Evolutionary conservation across 2,113 vertebrate genomes (phyloP).

Genomic region (Tenebrosternarchus preto): DNA sequence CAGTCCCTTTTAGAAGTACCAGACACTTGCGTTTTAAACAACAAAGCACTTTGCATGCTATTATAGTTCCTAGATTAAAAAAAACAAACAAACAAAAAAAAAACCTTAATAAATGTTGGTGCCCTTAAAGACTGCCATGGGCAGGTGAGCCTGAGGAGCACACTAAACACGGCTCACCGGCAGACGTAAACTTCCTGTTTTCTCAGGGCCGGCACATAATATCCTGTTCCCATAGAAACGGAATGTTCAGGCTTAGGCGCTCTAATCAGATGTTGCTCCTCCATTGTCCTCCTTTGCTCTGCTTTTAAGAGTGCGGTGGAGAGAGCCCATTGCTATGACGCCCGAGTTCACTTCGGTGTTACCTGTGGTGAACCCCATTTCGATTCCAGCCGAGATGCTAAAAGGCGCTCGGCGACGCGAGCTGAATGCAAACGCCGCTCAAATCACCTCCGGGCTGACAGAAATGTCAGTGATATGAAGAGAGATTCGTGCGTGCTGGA

Average conservation of each 20-base stretch:
- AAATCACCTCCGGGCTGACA: slow-evolving; percentile 42
- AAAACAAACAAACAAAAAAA: too few relatives aligned
- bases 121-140: slow-evolving; percentile 27
- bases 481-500: slow-evolving; percentile 28
- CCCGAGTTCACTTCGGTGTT: slow-evolving; percentile 51
- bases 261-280: slow-evolving; percentile 58
- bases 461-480: slow-evolving; percentile 53
- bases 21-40: too few relatives aligned
- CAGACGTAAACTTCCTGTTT: slow-evolving; percentile 61
- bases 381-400: slow-evolving; percentile 49
- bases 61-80: too few relatives aligned
- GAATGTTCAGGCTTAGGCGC: slow-evolving; percentile 46
- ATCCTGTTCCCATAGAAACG: slow-evolving; percentile 64
- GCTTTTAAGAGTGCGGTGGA: slow-evolving; percentile 46
- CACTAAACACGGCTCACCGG: slow-evolving; percentile 48
- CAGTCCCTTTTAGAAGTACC: too few relatives aligned
- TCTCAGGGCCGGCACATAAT: slow-evolving; percentile 49
- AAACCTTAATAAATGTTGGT: background rate
- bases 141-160: slow-evolving; percentile 23
- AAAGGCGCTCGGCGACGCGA: slow-evolving; percentile 34
- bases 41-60: too few relatives aligned
- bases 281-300: slow-evolving; percentile 49
- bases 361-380: slow-evolving; percentile 58
- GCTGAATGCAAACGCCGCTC: slow-evolving; percentile 44
- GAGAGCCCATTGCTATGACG: slow-evolving; percentile 43